phyloP scores from a whole-genome alignment of 1,140 invertebrate genomes.

The Coenobita brevimanus region DNA sequence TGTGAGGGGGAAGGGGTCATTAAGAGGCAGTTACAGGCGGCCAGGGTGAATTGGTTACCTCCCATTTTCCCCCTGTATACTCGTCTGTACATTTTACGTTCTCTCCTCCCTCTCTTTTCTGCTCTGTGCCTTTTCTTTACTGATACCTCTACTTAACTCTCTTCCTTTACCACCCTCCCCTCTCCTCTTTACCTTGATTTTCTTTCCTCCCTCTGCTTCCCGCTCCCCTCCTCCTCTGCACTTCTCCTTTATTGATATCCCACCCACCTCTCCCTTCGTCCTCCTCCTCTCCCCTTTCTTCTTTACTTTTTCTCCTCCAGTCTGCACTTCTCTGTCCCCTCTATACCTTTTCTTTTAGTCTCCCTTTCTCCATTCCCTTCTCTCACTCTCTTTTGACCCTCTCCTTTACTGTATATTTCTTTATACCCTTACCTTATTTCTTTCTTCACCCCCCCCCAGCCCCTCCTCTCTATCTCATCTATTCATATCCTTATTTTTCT shows the following conservation, averaged over 20 bases:
- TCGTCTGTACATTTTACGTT: not conserved
- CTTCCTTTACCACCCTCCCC: not conserved
- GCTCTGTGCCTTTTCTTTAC: not conserved
- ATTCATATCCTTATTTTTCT: too few relatives aligned
- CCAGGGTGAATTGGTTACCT: not conserved
- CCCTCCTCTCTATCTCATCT: too few relatives aligned
- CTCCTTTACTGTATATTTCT: not conserved
- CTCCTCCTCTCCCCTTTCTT: not conserved
- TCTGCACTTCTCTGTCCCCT: not conserved
- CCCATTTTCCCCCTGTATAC: not conserved
- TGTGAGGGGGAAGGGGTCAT: constrained; percentile 25
- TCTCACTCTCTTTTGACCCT: not conserved
- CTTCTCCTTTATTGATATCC: not conserved
- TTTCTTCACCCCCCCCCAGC: too few relatives aligned
- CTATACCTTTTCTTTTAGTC: constrained; percentile 22
- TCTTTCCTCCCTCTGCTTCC: not conserved
- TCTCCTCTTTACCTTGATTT: not conserved
- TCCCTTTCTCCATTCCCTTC: constrained; percentile 27
- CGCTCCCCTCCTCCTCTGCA: not conserved
- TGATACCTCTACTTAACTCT: not conserved
- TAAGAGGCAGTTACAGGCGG: constrained; percentile 39
- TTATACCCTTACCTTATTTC: too few relatives aligned
- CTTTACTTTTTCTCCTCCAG: not conserved
- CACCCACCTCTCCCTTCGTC: not conserved
- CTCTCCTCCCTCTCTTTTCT: not conserved